These are phyloP conservation scores for Hormiphora californensis DNA, from an alignment of 37 sponge, comb jelly and placozoan genomes.

Conservation along the genomic window DNA sequence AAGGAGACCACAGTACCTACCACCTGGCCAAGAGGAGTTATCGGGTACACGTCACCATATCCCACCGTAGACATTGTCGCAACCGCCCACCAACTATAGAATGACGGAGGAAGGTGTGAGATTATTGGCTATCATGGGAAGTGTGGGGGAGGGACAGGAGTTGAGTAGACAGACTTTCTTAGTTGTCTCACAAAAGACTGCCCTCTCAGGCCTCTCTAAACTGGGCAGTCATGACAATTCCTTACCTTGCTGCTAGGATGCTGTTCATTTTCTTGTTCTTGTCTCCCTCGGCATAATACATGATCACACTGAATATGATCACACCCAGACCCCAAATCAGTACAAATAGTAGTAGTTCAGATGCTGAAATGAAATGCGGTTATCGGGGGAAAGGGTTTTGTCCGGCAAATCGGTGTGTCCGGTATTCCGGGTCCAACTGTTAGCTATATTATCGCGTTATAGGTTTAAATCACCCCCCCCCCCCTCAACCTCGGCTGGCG, in stretches of 20 bases:
- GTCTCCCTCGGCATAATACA: conserved; percentile 44
- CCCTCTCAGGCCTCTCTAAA: too few species aligned
- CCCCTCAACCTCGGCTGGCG: too few species aligned
- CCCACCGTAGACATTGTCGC: conserved; percentile 50
- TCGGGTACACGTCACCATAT: conserved; percentile 50
- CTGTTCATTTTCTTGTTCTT: conserved; percentile 33
- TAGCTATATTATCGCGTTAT: too few species aligned
- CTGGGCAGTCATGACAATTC: not conserved
- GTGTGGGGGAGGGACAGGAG: not conserved
- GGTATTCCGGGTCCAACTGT: too few species aligned
- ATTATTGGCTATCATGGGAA: not conserved
- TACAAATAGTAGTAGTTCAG: conserved; percentile 11
- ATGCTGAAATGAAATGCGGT: not conserved
- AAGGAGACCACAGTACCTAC: conserved; percentile 50
- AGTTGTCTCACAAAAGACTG: too few species aligned
- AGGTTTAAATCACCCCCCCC: too few species aligned
- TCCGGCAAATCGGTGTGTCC: too few species aligned
- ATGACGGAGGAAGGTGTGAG: not conserved
- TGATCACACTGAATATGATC: conserved; percentile 50
- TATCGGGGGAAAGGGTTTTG: too few species aligned
- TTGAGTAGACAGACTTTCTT: too few species aligned
- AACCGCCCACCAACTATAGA: conserved; percentile 48
- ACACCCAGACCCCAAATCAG: conserved; percentile 50
- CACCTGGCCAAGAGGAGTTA: conserved; percentile 25
- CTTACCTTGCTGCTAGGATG: conserved; percentile 36